phyloP scores from a whole-genome alignment of 2,797 vertebrate genomes.

The Avahi laniger region DNA sequence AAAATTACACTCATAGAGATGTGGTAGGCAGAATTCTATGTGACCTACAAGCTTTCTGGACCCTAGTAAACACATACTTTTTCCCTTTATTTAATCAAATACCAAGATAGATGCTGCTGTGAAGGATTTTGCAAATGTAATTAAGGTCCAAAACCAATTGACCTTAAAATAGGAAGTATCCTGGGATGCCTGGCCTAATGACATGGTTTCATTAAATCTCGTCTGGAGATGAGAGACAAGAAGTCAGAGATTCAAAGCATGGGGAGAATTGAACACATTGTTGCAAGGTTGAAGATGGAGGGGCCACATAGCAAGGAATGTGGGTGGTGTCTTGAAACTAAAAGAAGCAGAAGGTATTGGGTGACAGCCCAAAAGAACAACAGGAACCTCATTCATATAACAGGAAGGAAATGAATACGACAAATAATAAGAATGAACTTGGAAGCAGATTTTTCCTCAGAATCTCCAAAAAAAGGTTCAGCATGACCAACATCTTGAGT shows the following conservation, averaged over 20 bases:
- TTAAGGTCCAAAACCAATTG: not conserved
- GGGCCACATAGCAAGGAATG: not conserved
- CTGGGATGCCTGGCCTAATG: not conserved
- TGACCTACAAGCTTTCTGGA: not conserved
- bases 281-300: not conserved
- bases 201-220: not conserved
- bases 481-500: not conserved
- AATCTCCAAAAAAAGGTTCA: not conserved
- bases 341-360: not conserved
- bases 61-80: not conserved
- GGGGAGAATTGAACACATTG: not conserved
- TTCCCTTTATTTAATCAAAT: not conserved
- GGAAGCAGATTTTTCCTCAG: not conserved
- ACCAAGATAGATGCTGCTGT: not conserved
- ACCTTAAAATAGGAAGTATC: not conserved
- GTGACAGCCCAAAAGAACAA: not conserved
- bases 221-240: not conserved
- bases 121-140: not conserved
- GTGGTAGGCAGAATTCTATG: not conserved
- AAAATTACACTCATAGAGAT: not conserved
- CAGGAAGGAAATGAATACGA: not conserved
- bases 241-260: not conserved
- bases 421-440: not conserved
- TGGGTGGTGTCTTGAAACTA: not conserved
- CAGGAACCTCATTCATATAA: not conserved